Percentiles rank a stretch among this genome's conserved stretches.
phyloP scores from a whole-genome alignment of 2,113 vertebrate genomes.

The Ivindomyrus marchei region DNA sequence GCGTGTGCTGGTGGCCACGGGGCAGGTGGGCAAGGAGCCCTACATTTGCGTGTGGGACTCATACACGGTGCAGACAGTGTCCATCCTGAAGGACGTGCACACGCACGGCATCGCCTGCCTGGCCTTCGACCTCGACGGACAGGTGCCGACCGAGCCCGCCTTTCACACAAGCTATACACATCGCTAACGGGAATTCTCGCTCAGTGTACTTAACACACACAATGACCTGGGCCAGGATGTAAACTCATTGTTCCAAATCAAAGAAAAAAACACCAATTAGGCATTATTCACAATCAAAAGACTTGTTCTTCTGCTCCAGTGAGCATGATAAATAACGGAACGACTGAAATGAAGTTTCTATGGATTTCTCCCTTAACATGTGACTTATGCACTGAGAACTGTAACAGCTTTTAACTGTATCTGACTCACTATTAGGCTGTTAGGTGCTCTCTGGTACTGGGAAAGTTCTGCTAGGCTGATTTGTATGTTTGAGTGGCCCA shows the following conservation, averaged over 20 bases:
- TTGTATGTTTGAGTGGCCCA: conserved; percentile 30
- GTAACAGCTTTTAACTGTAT: not conserved
- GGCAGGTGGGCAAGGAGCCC: conserved; percentile 96
- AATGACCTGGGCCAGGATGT: not conserved
- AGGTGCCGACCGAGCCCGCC: conserved; percentile 60
- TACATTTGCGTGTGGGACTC: conserved; percentile 97
- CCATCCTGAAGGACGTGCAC: conserved; percentile 88
- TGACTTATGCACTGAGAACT: not conserved
- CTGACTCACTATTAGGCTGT: not conserved
- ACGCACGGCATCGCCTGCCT: conserved; percentile 92
- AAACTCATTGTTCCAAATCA: not conserved
- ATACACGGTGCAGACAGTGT: conserved; percentile 88
- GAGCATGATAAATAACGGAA: not conserved
- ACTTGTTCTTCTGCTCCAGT: not conserved
- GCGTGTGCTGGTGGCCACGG: conserved; percentile 89
- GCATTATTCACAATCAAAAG: not conserved
- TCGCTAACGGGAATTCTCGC: not conserved
- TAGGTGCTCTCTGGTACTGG: not conserved
- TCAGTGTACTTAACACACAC: not conserved
- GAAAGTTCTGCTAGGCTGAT: not conserved
- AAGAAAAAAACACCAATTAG: not conserved
- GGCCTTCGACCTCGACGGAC: conserved; percentile 92
- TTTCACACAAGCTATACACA: not conserved
- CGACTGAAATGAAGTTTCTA: not conserved
- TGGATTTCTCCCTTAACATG: not conserved